Evolutionary conservation across 2,797 vertebrate genomes (phyloP).

Genomic region (Anguilla megastoma): DNA sequence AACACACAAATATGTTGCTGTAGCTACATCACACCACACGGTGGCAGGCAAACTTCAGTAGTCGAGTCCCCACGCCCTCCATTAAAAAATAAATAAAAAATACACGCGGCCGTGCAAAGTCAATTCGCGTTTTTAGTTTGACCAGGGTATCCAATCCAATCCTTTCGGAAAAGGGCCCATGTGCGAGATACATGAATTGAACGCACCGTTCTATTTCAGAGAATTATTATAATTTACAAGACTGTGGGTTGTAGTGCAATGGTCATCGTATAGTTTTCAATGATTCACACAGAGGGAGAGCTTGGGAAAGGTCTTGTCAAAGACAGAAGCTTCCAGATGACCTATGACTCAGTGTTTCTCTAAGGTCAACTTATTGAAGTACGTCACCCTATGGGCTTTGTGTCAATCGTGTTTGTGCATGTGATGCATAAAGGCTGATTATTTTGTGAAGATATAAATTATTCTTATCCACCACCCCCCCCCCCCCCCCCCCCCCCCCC

Average conservation of each 20-base stretch:
- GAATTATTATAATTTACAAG: neutral
- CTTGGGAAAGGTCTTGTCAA: neutral
- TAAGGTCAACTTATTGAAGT: neutral
- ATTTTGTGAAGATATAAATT: neutral
- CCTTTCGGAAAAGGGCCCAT: neutral
- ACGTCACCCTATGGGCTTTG: neutral
- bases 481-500: too few species aligned
- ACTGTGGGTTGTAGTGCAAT: neutral
- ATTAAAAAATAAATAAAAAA: neutral
- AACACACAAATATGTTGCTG: slow-evolving; percentile 5
- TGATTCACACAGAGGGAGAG: neutral
- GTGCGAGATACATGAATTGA: neutral
- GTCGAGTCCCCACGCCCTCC: neutral
- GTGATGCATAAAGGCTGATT: neutral
- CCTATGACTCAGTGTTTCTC: neutral
- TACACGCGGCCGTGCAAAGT: neutral
- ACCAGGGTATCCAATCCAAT: too few species aligned
- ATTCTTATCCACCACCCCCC: neutral
- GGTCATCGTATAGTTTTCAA: neutral
- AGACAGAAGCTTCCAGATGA: neutral
- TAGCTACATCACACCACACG: slow-evolving; percentile 13
- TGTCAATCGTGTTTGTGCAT: neutral
- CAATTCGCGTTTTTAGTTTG: neutral
- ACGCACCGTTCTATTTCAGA: neutral
- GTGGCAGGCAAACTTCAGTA: neutral